A percentile compares a stretch with the other conserved stretches of the same genome.
These are phyloP conservation scores for Drosophila yooni DNA, from an alignment of 2,888 invertebrate species.

Conservation along the genomic window DNA sequence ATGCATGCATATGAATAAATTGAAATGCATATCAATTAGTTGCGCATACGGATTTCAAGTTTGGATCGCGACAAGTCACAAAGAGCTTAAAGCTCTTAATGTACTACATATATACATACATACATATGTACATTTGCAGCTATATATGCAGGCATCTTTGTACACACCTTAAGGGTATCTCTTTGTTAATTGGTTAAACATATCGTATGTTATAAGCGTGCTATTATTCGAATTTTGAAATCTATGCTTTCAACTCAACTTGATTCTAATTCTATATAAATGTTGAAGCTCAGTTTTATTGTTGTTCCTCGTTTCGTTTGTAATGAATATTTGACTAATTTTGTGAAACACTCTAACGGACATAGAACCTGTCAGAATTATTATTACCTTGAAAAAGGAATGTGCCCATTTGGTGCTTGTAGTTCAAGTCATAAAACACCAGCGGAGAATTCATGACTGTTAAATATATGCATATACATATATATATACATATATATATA, in stretches of 20 bases:
- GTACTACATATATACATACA: not conserved
- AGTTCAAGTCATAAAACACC: not conserved
- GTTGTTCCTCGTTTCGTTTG: not conserved
- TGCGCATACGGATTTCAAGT: not conserved
- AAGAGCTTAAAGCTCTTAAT: not conserved
- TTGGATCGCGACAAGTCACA: not conserved
- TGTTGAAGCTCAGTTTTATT: not conserved
- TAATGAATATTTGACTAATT: not conserved
- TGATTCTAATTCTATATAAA: not conserved
- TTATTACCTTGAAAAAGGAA: not conserved
- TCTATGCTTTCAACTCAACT: not conserved
- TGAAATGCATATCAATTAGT: constrained; percentile 3
- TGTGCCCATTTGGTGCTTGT: not conserved
- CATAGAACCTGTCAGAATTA: not conserved
- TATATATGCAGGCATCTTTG: not conserved
- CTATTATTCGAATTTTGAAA: not conserved
- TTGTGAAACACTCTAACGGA: not conserved
- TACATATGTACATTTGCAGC: not conserved
- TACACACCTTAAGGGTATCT: not conserved
- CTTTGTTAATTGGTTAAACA: not conserved
- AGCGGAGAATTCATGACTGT: constrained; percentile 17
- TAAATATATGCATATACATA: not conserved
- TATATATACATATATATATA: not conserved
- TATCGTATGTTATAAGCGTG: not conserved
- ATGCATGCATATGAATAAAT: not conserved